These are phyloP conservation scores for Polypedilum pembai DNA, from an alignment of 1,140 invertebrate genomes.

Conservation along the genomic window DNA sequence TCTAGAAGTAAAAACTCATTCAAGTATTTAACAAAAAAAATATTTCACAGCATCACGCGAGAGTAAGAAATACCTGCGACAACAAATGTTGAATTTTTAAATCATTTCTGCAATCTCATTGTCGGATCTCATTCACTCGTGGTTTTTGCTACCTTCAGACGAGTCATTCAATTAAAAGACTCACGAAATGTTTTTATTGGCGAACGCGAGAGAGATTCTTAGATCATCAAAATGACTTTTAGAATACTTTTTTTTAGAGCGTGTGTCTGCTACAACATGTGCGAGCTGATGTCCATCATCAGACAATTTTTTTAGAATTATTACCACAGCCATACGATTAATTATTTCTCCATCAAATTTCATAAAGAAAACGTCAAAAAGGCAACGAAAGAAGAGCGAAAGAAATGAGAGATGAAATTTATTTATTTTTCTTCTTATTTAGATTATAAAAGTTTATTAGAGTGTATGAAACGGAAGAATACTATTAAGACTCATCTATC, in stretches of 20 bases:
- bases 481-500: conserved; percentile 8
- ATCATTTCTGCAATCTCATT: conserved; percentile 7
- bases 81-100: neutral
- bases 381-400: no score
- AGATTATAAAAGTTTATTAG: neutral
- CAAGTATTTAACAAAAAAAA: no score
- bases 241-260: neutral
- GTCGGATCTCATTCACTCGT: neutral
- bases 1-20: no score
- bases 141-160: neutral
- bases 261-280: neutral
- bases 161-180: neutral
- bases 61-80: neutral
- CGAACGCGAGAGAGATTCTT: neutral
- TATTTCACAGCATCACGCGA: neutral
- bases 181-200: neutral
- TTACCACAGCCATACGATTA: neutral
- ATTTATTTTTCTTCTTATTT: neutral
- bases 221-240: conserved; percentile 9
- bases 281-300: neutral
- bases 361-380: neutral
- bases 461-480: conserved; percentile 1
- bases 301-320: neutral
- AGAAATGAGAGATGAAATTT: no score
- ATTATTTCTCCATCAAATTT: conserved; percentile 19